These are phyloP conservation scores for Rhegmatorhina hoffmannsi DNA, from an alignment of 2,113 vertebrate genomes.

Conservation along the genomic window DNA sequence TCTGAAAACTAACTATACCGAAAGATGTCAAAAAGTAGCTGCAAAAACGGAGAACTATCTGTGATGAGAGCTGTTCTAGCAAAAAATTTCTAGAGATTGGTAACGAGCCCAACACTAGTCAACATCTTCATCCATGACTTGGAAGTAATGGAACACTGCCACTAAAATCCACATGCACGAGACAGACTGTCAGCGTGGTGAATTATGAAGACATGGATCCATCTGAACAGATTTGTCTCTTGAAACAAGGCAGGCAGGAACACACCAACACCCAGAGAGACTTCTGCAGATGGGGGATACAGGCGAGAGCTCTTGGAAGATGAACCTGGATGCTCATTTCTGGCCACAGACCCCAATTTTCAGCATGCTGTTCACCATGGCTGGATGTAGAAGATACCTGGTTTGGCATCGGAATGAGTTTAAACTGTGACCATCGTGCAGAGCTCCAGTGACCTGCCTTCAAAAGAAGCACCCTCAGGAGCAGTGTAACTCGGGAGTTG, in stretches of 20 bases:
- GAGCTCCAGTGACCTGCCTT: background rate
- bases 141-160: background rate
- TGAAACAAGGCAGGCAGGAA: background rate
- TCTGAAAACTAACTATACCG: background rate
- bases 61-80: background rate
- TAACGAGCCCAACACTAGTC: background rate
- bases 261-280: background rate
- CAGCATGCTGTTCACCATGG: rapidly evolving
- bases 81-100: background rate
- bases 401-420: background rate
- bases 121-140: background rate
- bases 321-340: background rate
- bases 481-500: background rate
- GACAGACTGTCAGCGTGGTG: background rate
- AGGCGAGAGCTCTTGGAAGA: rapidly evolving
- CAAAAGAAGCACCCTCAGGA: background rate
- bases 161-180: background rate
- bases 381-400: background rate
- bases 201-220: background rate
- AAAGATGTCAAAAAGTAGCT: background rate
- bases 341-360: background rate
- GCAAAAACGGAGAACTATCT: background rate
- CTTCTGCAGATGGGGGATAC: background rate
- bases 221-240: background rate
- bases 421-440: background rate